Base-by-base conservation (phyloP, 1,140 invertebrate genomes). In the Ctenoplectra terminalis region DNA sequence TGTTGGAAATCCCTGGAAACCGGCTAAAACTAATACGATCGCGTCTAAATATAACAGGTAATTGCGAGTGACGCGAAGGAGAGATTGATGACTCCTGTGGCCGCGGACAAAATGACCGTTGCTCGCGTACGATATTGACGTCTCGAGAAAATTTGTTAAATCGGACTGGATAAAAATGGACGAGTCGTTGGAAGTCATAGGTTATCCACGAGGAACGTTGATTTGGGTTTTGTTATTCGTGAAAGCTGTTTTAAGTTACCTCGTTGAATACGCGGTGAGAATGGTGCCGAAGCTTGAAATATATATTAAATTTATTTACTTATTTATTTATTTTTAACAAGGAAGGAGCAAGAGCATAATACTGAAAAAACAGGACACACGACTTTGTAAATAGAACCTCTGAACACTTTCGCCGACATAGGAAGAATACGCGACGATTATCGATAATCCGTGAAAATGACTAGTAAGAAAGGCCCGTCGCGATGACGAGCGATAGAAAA, bases 361-460 rank as follows among this genome's bases (percentile, higher is more conserved):
- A 11, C 34, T 37, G 29, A n/a, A 71, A 71, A 71, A 54, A 71
- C 48, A 34, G 67, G 67, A 31, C 52, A n/a, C 23, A 26, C 43
- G 66, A n/a, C 60, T 63, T 37, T 29, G 29, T 37, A 37, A 29
- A 48, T 13, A 56, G 23, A 71, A 37, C 29, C 34, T 20, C 37
- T 17, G 52, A 15, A 72, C 70, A 58, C 70, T 72, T 72, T 72
- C 70, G 52, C 70, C 26, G 37, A 43, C 67, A 20, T 8, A 7
- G 15, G 43, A 9, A 5, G 61, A 46, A 48, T 17, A 17, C 29
- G 15, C 23, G 23, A 31, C 50, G 34, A 29, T 31, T 29, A 37
- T 56, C 70, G 52, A 58, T 29, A 43, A 58, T 72, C 70, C 29
- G 37, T 56, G 70, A 58, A 58, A 56, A 72, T 37, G 70, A 37